Evolutionary conservation across 2,113 vertebrate species (phyloP).

Genomic region (Callipepla californica): DNA sequence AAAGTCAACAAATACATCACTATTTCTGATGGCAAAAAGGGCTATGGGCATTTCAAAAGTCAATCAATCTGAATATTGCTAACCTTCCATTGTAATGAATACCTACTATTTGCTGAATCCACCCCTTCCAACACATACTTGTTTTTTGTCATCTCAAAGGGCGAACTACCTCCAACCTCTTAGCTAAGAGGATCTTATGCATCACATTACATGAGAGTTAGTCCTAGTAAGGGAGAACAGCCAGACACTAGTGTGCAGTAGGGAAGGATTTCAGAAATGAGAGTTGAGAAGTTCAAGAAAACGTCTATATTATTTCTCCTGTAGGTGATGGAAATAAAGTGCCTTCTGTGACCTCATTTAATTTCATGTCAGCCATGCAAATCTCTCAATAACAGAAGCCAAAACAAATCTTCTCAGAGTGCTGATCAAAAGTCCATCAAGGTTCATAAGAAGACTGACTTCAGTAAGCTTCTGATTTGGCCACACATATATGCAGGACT

Average conservation of each 20-base stretch:
- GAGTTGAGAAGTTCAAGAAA: not conserved
- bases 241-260: not conserved
- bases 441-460: not conserved
- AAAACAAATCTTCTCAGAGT: not conserved
- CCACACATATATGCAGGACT: not conserved
- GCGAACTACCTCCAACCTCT: not conserved
- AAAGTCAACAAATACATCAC: constrained; percentile 1
- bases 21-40: not conserved
- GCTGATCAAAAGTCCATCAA: not conserved
- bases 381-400: not conserved
- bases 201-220: not conserved
- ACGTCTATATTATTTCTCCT: not conserved
- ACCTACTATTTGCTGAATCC: accelerated
- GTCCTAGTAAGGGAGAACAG: not conserved
- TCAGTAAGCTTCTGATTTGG: not conserved
- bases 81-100: not conserved
- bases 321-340: not conserved
- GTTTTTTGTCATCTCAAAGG: not conserved
- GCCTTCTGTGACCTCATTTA: not conserved
- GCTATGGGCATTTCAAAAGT: accelerated
- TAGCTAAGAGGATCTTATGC: no score
- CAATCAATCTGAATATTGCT: not conserved
- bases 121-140: not conserved
- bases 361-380: not conserved
- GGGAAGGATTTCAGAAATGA: not conserved